Evolutionary conservation across 2,113 vertebrate species (phyloP).

Genomic region (Pseudopipra pipra): DNA sequence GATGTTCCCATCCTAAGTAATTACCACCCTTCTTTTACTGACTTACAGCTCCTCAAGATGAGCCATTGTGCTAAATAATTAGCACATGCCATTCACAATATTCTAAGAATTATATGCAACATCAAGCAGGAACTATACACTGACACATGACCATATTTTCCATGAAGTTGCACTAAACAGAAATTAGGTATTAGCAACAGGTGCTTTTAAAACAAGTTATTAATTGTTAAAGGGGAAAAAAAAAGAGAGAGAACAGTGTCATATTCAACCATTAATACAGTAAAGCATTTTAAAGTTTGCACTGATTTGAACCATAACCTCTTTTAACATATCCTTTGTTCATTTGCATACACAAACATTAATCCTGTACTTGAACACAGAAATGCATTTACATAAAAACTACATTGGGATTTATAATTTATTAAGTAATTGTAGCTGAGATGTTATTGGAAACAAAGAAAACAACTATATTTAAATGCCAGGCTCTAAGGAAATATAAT

Average conservation of each 20-base stretch:
- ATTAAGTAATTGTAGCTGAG: slow-evolving; percentile 56
- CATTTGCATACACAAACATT: slow-evolving; percentile 53
- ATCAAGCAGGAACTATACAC: slow-evolving; percentile 79
- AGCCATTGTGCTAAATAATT: slow-evolving; percentile 85
- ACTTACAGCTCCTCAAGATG: slow-evolving; percentile 76
- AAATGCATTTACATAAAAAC: slow-evolving; percentile 54
- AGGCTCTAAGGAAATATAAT: not conserved
- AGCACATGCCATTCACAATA: slow-evolving; percentile 84
- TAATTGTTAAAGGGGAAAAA: slow-evolving; percentile 26
- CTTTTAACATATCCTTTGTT: slow-evolving; percentile 52
- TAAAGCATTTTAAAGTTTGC: slow-evolving; percentile 62
- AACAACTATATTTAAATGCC: slow-evolving; percentile 10
- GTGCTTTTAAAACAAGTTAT: slow-evolving; percentile 72
- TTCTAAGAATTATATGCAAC: slow-evolving; percentile 82
- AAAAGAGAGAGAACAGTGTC: not conserved
- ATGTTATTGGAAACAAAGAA: slow-evolving; percentile 47
- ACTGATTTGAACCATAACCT: slow-evolving; percentile 68
- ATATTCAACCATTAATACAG: slow-evolving; percentile 49
- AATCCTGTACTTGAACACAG: slow-evolving; percentile 56
- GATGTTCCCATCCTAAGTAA: slow-evolving; percentile 76
- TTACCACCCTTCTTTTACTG: slow-evolving; percentile 77
- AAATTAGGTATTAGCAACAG: slow-evolving; percentile 76
- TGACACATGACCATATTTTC: slow-evolving; percentile 69
- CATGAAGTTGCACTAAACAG: slow-evolving; percentile 65
- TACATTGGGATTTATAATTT: slow-evolving; percentile 56